Evolutionary conservation across 2,113 vertebrate species (phyloP).

Genomic region (Chionis minor): DNA sequence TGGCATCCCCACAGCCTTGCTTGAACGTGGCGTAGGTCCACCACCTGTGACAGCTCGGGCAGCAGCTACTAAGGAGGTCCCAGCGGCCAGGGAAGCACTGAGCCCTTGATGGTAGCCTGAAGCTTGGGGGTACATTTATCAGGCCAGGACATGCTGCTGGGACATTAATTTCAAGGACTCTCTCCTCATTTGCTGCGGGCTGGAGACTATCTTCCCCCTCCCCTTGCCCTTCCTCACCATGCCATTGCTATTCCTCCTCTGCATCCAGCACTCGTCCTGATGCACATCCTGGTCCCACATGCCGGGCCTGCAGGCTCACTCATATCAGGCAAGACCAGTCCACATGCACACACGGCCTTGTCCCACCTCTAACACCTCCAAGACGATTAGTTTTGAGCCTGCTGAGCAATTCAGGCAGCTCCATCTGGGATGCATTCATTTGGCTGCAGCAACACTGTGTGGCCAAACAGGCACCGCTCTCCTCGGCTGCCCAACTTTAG

Average conservation of each 20-base stretch:
- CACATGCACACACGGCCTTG: not conserved
- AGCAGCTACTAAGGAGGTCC: not conserved
- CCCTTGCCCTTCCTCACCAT: not conserved
- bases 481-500: not conserved
- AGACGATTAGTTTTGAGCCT: not conserved
- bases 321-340: not conserved
- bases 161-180: not conserved
- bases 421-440: not conserved
- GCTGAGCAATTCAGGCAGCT: not conserved
- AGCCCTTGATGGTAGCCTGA: not conserved
- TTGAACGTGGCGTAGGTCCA: accelerated
- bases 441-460: not conserved
- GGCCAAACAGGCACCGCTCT: not conserved
- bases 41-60: not conserved
- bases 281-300: not conserved
- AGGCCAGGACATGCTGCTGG: not conserved
- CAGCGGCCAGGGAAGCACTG: not conserved
- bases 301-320: not conserved
- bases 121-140: not conserved
- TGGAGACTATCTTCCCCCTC: not conserved
- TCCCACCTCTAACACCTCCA: not conserved
- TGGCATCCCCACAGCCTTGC: not conserved
- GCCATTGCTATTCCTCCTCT: not conserved
- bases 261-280: not conserved
- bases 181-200: not conserved